phyloP scores from a whole-genome alignment of 2,113 vertebrate species.

The Pachypanchax playfairii region DNA sequence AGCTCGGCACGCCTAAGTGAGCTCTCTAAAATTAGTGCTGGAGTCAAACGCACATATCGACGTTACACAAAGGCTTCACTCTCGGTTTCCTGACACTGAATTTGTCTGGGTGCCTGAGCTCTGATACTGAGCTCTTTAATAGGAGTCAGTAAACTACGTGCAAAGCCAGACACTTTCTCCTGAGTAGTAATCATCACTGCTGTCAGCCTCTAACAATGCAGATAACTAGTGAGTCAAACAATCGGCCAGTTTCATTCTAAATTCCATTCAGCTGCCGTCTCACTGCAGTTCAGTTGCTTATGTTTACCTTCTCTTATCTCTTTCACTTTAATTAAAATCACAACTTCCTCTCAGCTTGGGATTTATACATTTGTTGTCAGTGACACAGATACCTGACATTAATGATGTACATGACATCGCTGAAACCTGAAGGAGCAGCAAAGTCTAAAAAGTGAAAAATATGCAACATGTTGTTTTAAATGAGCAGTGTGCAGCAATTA shows the following conservation, averaged over 20 bases:
- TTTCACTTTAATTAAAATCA: background rate
- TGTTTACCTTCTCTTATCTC: background rate
- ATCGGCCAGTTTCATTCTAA: conserved; percentile 18
- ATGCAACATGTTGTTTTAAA: no score
- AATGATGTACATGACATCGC: no score
- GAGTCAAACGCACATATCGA: conserved; percentile 19
- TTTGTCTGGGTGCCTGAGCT: conserved; percentile 33
- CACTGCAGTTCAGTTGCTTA: conserved; percentile 4
- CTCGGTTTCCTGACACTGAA: conserved; percentile 33
- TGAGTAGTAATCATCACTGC: conserved; percentile 48
- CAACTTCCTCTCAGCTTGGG: background rate
- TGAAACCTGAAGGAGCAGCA: no score
- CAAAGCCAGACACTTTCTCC: conserved; percentile 35
- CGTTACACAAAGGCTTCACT: conserved; percentile 30
- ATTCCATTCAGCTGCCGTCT: conserved; percentile 8
- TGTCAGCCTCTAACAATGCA: conserved; percentile 37
- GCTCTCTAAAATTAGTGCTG: conserved; percentile 56
- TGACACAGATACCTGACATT: no score
- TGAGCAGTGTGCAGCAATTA: no score
- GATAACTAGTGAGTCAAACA: conserved; percentile 21
- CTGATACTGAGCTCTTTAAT: conserved; percentile 51
- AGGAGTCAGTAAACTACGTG: conserved; percentile 55
- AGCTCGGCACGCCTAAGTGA: conserved; percentile 49
- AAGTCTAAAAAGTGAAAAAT: no score
- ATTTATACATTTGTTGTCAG: no score